These are phyloP conservation scores for Lasioglossum figueresi DNA, from an alignment of 2,888 invertebrate species.

Conservation along the genomic window DNA sequence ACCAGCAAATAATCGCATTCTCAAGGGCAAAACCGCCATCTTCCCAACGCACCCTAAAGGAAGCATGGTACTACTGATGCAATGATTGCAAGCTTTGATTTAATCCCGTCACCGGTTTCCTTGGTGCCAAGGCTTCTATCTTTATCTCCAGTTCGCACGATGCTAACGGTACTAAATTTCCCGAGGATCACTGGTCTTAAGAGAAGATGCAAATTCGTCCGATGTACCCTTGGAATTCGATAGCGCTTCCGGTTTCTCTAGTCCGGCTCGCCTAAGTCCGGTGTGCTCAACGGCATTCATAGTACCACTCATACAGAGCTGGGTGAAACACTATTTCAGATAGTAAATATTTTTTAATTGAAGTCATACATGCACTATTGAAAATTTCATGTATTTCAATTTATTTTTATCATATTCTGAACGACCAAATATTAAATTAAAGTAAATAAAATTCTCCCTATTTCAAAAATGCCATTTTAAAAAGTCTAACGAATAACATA, in stretches of 20 bases:
- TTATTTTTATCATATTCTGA: too few relatives aligned
- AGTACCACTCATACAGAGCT: neutral
- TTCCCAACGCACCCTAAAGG: neutral
- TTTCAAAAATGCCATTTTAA: too few relatives aligned
- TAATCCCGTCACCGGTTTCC: constrained; percentile 23
- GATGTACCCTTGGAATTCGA: constrained; percentile 38
- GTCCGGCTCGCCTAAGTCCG: neutral
- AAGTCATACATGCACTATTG: too few relatives aligned
- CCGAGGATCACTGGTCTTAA: constrained; percentile 35
- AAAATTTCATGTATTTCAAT: too few relatives aligned
- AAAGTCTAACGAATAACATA: too few relatives aligned
- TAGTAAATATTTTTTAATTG: neutral
- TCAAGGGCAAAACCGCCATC: neutral
- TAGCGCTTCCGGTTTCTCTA: constrained; percentile 26
- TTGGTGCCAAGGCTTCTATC: constrained; percentile 23
- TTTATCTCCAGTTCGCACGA: constrained; percentile 49
- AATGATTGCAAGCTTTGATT: constrained; percentile 19
- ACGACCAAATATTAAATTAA: too few relatives aligned
- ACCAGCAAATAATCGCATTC: neutral
- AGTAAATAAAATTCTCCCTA: too few relatives aligned
- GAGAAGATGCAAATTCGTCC: constrained; percentile 48
- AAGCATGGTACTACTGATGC: neutral
- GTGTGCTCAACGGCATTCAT: neutral
- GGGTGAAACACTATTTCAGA: neutral
- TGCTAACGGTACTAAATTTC: constrained; percentile 53